phyloP scores from a whole-genome alignment of 2,797 vertebrate species.

The Arrhamphus sclerolepis region DNA sequence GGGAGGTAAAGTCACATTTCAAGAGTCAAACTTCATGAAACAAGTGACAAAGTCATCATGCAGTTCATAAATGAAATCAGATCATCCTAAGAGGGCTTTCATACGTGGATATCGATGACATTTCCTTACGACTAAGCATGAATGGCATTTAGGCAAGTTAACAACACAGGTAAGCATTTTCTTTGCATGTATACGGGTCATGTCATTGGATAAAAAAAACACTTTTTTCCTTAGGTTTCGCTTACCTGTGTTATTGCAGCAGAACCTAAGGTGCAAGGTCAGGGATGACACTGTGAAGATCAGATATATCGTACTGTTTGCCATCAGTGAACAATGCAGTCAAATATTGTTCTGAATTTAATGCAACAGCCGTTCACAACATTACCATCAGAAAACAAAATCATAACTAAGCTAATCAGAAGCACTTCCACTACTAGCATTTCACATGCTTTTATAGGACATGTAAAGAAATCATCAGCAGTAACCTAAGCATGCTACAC shows the following conservation, averaged over 20 bases:
- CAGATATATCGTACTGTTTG: slow-evolving; percentile 96
- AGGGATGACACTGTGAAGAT: slow-evolving; percentile 99
- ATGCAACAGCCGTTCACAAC: slow-evolving; percentile 84
- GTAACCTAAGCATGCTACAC: slow-evolving; percentile 73
- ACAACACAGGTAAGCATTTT: slow-evolving; percentile 75
- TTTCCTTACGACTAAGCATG: slow-evolving; percentile 57
- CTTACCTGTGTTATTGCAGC: slow-evolving; percentile 99
- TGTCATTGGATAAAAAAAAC: slow-evolving; percentile 78
- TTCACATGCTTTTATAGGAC: slow-evolving; percentile 74
- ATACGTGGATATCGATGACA: slow-evolving; percentile 50
- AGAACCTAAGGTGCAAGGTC: slow-evolving; percentile 99
- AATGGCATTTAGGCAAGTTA: slow-evolving; percentile 66
- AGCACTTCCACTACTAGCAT: slow-evolving; percentile 64
- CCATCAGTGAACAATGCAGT: slow-evolving; percentile 97
- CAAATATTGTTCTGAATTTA: slow-evolving; percentile 79
- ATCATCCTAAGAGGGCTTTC: slow-evolving; percentile 34
- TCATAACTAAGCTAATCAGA: slow-evolving; percentile 61
- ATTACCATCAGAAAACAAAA: slow-evolving; percentile 62
- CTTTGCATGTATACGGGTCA: slow-evolving; percentile 66
- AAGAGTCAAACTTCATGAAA: slow-evolving; percentile 43
- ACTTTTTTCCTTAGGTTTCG: slow-evolving; percentile 92
- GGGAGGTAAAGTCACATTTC: slow-evolving; percentile 29
- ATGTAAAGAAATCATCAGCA: slow-evolving; percentile 55
- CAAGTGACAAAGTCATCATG: slow-evolving; percentile 73
- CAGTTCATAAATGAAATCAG: slow-evolving; percentile 71